phyloP scores from a whole-genome alignment of 2,113 vertebrate genomes.

The Crotalus horridus region DNA sequence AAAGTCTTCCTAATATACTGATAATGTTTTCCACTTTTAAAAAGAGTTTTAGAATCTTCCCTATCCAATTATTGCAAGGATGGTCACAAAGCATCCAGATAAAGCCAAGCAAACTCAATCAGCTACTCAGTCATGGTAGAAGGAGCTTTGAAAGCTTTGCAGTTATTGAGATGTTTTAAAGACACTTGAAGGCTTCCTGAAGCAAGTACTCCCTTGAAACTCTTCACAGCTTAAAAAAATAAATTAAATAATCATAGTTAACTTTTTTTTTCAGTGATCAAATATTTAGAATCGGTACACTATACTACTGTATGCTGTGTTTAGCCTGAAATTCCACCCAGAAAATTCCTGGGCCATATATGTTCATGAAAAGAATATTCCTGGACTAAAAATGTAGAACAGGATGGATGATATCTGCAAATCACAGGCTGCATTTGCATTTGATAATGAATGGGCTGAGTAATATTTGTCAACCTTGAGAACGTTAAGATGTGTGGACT shows the following conservation, averaged over 20 bases:
- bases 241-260: slow-evolving; percentile 8
- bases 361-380: not conserved
- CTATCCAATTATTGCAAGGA: not conserved
- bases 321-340: not conserved
- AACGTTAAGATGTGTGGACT: not conserved
- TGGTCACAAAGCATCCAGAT: not conserved
- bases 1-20: not conserved
- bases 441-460: not conserved
- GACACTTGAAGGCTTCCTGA: not conserved
- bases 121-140: not conserved
- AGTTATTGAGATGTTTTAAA: not conserved
- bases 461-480: not conserved
- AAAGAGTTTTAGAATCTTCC: not conserved
- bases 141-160: not conserved
- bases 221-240: not conserved
- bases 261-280: not conserved
- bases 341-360: not conserved
- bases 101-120: not conserved
- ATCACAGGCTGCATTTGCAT: not conserved
- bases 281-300: not conserved
- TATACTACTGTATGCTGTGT: not conserved
- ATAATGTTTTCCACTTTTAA: not conserved
- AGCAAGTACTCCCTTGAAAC: not conserved
- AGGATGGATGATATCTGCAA: not conserved
- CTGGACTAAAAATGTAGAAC: not conserved